A percentile compares a stretch with the other conserved stretches of the same genome.
These are phyloP conservation scores for Burhinus bistriatus DNA, from an alignment of 2,113 vertebrate species.

Conservation along the genomic window DNA sequence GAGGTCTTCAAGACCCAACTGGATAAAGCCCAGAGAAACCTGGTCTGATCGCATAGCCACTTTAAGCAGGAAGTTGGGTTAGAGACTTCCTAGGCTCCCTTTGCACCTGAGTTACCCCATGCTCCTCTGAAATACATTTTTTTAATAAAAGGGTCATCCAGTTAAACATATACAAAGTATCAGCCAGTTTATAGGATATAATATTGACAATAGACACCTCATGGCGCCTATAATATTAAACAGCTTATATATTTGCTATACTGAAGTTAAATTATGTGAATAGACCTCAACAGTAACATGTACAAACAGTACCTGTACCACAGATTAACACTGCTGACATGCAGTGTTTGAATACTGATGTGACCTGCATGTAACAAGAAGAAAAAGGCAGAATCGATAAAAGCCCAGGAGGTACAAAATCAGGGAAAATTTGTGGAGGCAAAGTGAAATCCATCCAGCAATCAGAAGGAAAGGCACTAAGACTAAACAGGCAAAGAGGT, in stretches of 20 bases:
- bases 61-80: not conserved
- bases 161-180: not conserved
- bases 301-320: not conserved
- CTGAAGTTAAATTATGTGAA: not conserved
- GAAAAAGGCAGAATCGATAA: not conserved
- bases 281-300: not conserved
- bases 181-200: not conserved
- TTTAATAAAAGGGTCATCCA: not conserved
- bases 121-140: not conserved
- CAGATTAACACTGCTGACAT: not conserved
- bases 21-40: not conserved
- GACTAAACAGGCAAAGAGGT: not conserved
- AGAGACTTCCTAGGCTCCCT: not conserved
- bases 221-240: not conserved
- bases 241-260: not conserved
- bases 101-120: not conserved
- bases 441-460: not conserved
- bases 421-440: not conserved
- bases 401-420: not conserved
- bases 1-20: not conserved
- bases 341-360: not conserved
- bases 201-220: not conserved
- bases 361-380: not conserved
- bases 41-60: not conserved
- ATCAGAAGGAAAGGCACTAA: not conserved